These are phyloP conservation scores for Drosophila nigrodunni DNA, from an alignment of 1,140 invertebrate species.

Conservation along the genomic window DNA sequence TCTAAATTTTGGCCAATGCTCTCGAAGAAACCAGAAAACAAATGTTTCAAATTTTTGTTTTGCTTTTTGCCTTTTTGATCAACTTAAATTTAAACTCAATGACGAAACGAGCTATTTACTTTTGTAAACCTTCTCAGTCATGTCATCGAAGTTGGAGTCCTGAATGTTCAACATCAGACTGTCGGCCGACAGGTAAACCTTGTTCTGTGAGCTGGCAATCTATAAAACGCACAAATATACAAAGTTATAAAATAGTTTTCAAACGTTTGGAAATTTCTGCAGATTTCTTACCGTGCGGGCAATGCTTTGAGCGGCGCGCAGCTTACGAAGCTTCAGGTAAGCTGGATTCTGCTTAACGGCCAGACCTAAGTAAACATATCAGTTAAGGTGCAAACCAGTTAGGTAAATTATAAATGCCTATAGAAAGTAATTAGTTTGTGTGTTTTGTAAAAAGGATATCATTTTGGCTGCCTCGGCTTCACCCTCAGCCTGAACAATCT, in stretches of 20 bases:
- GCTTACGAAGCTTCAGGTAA: constrained; percentile 98
- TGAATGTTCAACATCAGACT: constrained; percentile 98
- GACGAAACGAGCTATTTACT: constrained; percentile 87
- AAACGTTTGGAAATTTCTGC: not conserved
- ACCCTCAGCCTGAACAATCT: constrained; percentile 99
- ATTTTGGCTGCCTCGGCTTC: constrained; percentile 99
- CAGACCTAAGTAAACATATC: constrained; percentile 93
- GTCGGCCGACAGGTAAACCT: constrained; percentile 96
- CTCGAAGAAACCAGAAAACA: constrained; percentile 54
- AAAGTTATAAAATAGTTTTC: not conserved
- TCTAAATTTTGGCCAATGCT: constrained; percentile 66
- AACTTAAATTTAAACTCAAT: constrained; percentile 77
- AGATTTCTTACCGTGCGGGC: constrained; percentile 93
- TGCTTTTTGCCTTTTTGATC: constrained; percentile 11
- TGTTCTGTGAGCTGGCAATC: constrained; percentile 97
- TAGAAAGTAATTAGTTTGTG: not conserved
- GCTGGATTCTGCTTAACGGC: constrained; percentile 98
- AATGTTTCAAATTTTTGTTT: constrained; percentile 26
- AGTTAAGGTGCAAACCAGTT: constrained; percentile 88
- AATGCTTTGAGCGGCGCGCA: constrained; percentile 98
- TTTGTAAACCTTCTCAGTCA: constrained; percentile 92
- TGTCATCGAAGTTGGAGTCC: constrained; percentile 96
- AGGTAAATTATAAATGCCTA: constrained; percentile 4
- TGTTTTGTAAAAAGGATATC: constrained; percentile 91
- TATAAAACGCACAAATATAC: constrained; percentile 81